Base-by-base conservation (phyloP, 2,888 invertebrate species). In the Drosophila dives region DNA sequence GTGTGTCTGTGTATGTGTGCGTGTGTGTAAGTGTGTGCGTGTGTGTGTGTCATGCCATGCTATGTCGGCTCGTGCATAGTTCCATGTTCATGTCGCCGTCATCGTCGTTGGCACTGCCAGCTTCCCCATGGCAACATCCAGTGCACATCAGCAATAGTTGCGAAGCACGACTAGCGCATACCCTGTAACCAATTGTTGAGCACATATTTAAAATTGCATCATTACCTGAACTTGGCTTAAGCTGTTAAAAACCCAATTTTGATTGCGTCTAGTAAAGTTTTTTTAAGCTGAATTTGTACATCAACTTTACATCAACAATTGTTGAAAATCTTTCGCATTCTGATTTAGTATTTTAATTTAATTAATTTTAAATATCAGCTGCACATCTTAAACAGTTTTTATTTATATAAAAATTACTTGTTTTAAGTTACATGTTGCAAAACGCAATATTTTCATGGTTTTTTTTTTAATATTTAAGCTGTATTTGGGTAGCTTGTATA, bases 21-120 rank as follows among this genome's bases (percentile, higher is more conserved):
- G 36, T 40, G 49, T 66, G 62, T 29, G 64, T 56, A 20, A 45
- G 63, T 54, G 56, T 48, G 54, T 72, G 58, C 38, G 40, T 63
- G 63, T 83, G 67, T 63, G 62, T 34, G 23, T 56, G 23, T 59
- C 54, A 64, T 23, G 55, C 80, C 65, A 75, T 77, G 81, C 72
- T 73, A 70, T 85, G 85, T 81, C 81, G 83, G 73, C 88, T 79
- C 68, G 71, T 77, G 85, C 88, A 88, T 89, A 89, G 88, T 80
- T 89, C 86, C 88, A 78, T 83, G 83, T 84, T 74, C 80, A 66
- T 87, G 80, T 69, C 62, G 80, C 48, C 66, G 53, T 38, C 65
- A 70, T 12, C 70, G 78, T 67, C 78, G 66, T 72, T 77, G 72
- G 77, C 73, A 81, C 64, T 75, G 80, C 67, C 62, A 64, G 40